A percentile compares a stretch with the other conserved stretches of the same genome.
These are phyloP conservation scores for Rhinoderma darwinii DNA, from an alignment of 2,113 vertebrate species.

Conservation along the genomic window DNA sequence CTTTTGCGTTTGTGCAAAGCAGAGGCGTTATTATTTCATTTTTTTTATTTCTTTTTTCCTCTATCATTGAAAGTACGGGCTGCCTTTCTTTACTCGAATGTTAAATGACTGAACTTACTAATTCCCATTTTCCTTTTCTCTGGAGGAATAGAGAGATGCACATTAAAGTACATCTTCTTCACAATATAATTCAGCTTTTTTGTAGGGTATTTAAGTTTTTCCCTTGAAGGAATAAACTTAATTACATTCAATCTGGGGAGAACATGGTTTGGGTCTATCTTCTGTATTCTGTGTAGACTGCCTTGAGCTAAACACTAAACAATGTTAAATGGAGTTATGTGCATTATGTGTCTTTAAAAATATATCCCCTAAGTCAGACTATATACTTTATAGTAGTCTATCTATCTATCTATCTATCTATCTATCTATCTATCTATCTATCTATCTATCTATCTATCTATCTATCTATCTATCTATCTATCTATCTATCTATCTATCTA, in stretches of 20 bases:
- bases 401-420: not conserved
- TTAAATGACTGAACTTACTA: slow-evolving; percentile 49
- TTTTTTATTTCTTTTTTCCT: slow-evolving; percentile 10
- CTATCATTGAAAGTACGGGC: not conserved
- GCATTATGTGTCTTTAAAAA: not conserved
- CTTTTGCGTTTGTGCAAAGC: slow-evolving; percentile 30
- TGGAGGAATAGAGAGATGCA: slow-evolving; percentile 40
- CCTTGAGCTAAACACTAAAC: slow-evolving; percentile 25
- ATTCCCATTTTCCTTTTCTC: slow-evolving; percentile 52
- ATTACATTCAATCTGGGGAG: slow-evolving; percentile 46
- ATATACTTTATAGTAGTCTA: not conserved
- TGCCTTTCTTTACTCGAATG: slow-evolving; percentile 23
- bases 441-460: not conserved
- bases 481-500: not conserved
- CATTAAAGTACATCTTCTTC: slow-evolving; percentile 37
- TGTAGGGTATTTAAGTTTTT: slow-evolving; percentile 23
- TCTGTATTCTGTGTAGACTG: not conserved
- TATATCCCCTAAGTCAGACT: not conserved
- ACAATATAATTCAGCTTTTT: slow-evolving; percentile 27
- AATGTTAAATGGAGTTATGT: slow-evolving; percentile 31
- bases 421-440: not conserved
- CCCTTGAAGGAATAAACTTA: slow-evolving; percentile 53
- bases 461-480: not conserved
- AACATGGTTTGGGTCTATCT: slow-evolving; percentile 34
- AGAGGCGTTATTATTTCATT: slow-evolving; percentile 43